Evolutionary conservation across 1,140 invertebrate genomes (phyloP).

Genomic region (Notospermus geniculatus): DNA sequence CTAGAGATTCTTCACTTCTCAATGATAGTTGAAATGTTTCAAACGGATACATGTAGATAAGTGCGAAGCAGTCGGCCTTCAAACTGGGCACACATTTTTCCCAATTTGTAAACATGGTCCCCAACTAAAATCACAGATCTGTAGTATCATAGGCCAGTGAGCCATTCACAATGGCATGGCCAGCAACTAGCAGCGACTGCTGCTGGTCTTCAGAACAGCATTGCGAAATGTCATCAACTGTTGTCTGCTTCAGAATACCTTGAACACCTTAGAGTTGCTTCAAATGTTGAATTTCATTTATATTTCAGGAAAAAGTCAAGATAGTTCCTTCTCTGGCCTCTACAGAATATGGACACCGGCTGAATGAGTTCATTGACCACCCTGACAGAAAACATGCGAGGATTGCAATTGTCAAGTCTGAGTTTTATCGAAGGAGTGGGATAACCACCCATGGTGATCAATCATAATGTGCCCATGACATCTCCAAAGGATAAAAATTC

Average conservation of each 20-base stretch:
- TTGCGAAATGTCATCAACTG: too few relatives aligned
- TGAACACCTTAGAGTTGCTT: neutral
- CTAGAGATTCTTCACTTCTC: too few relatives aligned
- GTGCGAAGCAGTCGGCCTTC: too few relatives aligned
- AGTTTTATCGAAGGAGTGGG: conserved; percentile 52
- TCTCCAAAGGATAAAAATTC: too few relatives aligned
- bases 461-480: too few relatives aligned
- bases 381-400: conserved; percentile 49
- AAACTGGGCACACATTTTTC: too few relatives aligned
- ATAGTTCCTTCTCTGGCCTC: conserved; percentile 46
- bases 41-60: too few relatives aligned
- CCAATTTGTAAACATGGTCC: too few relatives aligned
- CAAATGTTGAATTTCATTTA: conserved; percentile 5
- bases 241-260: neutral
- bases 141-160: too few relatives aligned
- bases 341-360: conserved; percentile 49
- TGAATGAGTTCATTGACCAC: conserved; percentile 35
- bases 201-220: neutral
- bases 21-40: too few relatives aligned
- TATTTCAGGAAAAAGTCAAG: conserved; percentile 48
- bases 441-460: conserved; percentile 14
- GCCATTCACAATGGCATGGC: neutral
- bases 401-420: conserved; percentile 43
- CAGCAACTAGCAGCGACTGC: neutral
- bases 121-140: too few relatives aligned